Conservation (phyloP, 2,888 invertebrate species). For the Sclerodermus sp. region DNA sequence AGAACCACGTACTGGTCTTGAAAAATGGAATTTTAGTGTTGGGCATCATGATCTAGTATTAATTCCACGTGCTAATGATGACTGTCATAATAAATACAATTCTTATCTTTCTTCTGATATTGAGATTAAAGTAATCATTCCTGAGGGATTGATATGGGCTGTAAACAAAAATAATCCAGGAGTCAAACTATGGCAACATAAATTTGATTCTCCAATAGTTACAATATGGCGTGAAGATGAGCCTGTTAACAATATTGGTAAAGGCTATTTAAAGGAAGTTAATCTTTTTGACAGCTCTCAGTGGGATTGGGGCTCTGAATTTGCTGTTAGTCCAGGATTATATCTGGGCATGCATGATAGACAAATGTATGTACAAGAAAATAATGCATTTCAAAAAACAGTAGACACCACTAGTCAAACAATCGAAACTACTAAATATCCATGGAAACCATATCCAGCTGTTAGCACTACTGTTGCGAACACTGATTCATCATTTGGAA, state of each 20-base stretch:
- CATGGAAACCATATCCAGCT: constrained; percentile 76
- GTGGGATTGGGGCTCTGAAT: constrained; percentile 57
- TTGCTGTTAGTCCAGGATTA: constrained; percentile 66
- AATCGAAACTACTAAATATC: constrained; percentile 59
- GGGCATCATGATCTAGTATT: constrained; percentile 81
- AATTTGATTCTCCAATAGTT: constrained; percentile 83
- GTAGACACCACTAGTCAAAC: constrained; percentile 26
- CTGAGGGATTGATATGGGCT: constrained; percentile 73
- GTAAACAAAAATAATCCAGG: constrained; percentile 65
- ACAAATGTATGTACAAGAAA: constrained; percentile 64
- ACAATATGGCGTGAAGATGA: constrained; percentile 81
- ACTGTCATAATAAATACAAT: constrained; percentile 55
- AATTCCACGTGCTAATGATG: constrained; percentile 54
- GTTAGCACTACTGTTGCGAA: constrained; percentile 47
- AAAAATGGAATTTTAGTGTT: constrained; percentile 97
- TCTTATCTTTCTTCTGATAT: constrained; percentile 46
- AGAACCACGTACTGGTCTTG: constrained; percentile 81
- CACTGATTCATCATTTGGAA: constrained; percentile 5
- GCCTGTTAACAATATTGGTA: constrained; percentile 12
- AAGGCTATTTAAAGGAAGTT: constrained; percentile 64
- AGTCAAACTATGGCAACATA: constrained; percentile 72
- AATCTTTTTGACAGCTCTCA: constrained; percentile 73
- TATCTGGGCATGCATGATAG: constrained; percentile 83
- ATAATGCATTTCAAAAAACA: constrained; percentile 30
- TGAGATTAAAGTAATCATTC: constrained; percentile 69